These are phyloP conservation scores for Salmo trutta DNA, from an alignment of 2,797 vertebrate genomes.

Conservation along the genomic window DNA sequence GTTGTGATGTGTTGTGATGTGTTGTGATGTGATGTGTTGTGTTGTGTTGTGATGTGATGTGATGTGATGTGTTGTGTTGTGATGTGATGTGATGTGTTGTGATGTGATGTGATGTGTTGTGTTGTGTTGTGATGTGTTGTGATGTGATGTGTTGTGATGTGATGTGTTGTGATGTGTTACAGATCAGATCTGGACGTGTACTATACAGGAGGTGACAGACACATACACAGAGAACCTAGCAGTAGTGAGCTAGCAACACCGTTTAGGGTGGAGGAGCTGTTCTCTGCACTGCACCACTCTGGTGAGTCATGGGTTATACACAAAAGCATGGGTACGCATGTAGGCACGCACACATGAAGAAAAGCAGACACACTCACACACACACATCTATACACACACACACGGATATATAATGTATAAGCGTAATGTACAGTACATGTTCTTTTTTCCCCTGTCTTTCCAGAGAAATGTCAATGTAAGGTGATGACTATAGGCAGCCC, in stretches of 20 bases:
- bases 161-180: constrained; percentile 7
- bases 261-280: constrained; percentile 90
- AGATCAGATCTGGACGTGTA: constrained; percentile 79
- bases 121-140: too few relatives aligned
- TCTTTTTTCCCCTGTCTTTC: neutral
- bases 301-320: constrained; percentile 75
- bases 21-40: too few relatives aligned
- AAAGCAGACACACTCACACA: constrained; percentile 13
- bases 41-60: too few relatives aligned
- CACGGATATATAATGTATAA: neutral
- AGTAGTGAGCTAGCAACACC: constrained; percentile 64
- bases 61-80: too few relatives aligned
- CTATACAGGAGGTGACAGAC: constrained; percentile 56
- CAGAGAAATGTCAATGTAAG: constrained; percentile 85
- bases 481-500: constrained; percentile 83
- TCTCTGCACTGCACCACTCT: constrained; percentile 94
- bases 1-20: too few relatives aligned
- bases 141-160: too few relatives aligned
- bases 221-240: constrained; percentile 55
- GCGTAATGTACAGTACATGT: neutral
- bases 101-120: too few relatives aligned
- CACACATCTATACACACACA: constrained; percentile 13
- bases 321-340: neutral
- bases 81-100: too few relatives aligned
- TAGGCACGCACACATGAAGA: neutral